Conservation (phyloP, 2,113 vertebrate species). For the Oreochromis niloticus region DNA sequence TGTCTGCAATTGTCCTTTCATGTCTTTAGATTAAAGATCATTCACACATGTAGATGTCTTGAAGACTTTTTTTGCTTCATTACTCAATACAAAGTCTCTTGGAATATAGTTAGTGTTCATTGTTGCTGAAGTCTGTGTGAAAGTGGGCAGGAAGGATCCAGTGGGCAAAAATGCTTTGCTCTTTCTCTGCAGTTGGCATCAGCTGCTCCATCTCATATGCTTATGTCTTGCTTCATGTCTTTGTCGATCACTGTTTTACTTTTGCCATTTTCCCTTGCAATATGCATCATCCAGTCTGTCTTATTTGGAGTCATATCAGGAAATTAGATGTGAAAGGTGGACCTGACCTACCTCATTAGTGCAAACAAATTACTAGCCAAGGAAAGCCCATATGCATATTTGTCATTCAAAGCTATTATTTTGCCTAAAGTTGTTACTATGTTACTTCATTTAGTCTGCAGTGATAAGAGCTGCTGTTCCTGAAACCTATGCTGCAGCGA, state of each 20-base stretch:
- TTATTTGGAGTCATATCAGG: conserved; percentile 52
- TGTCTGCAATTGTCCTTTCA: neutral
- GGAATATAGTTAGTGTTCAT: neutral
- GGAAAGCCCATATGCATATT: conserved; percentile 43
- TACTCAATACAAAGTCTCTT: neutral
- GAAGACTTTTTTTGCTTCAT: neutral
- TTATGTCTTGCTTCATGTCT: neutral
- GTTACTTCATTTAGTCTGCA: neutral
- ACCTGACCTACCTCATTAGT: conserved; percentile 60
- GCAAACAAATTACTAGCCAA: conserved; percentile 54
- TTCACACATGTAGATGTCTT: neutral
- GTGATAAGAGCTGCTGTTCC: conserved; percentile 8
- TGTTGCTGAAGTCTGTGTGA: neutral
- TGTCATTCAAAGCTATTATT: conserved; percentile 60
- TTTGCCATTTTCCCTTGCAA: neutral
- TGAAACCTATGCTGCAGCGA: neutral
- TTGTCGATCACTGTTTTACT: neutral
- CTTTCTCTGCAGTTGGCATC: neutral
- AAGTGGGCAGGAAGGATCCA: neutral
- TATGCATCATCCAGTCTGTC: conserved; percentile 8
- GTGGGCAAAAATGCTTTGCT: neutral
- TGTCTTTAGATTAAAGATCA: neutral
- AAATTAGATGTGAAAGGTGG: conserved; percentile 38
- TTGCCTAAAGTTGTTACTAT: conserved; percentile 4
- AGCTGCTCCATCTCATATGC: neutral